A percentile compares a stretch with the other conserved stretches of the same genome.
Evolutionary conservation across 2,888 invertebrate species (phyloP).

Genomic region (Drosophila vallismaia): DNA sequence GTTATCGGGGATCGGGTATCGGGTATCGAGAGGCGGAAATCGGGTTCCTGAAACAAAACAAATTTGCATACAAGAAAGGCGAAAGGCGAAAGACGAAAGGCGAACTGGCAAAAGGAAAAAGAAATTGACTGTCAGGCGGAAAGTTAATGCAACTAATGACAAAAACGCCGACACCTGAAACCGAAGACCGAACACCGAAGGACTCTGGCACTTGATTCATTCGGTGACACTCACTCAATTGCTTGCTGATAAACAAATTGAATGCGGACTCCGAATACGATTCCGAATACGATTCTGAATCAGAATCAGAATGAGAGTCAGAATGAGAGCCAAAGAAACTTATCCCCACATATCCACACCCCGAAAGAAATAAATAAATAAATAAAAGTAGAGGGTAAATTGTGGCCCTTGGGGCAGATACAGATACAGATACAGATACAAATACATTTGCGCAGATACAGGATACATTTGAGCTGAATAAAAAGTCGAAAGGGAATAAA

Average conservation of each 20-base stretch:
- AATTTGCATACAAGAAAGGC: constrained; percentile 23
- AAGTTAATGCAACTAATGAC: constrained; percentile 77
- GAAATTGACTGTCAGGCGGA: constrained; percentile 73
- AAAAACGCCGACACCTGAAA: constrained; percentile 52
- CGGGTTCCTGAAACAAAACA: constrained; percentile 24
- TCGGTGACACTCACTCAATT: constrained; percentile 78
- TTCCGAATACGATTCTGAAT: constrained; percentile 4
- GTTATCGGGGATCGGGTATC: constrained; percentile 25
- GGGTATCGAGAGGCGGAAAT: constrained; percentile 4
- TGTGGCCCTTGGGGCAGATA: constrained; percentile 43
- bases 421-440: constrained; percentile 20
- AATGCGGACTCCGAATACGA: constrained; percentile 75
- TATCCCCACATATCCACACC: too few relatives aligned
- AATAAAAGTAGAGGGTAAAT: constrained; percentile 1
- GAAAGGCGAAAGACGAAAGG: not conserved
- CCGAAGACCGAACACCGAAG: constrained; percentile 16
- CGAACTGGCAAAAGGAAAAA: constrained; percentile 12
- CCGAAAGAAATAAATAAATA: constrained; percentile 7
- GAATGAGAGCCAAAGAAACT: too few relatives aligned
- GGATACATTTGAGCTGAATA: constrained; percentile 47
- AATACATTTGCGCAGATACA: constrained; percentile 41
- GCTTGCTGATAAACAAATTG: constrained; percentile 82
- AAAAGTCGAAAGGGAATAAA: constrained; percentile 78
- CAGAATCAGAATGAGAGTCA: too few relatives aligned
- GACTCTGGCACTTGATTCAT: constrained; percentile 67